Conservation (phyloP, 2,797 vertebrate species). For the Oreochromis mossambicus region DNA sequence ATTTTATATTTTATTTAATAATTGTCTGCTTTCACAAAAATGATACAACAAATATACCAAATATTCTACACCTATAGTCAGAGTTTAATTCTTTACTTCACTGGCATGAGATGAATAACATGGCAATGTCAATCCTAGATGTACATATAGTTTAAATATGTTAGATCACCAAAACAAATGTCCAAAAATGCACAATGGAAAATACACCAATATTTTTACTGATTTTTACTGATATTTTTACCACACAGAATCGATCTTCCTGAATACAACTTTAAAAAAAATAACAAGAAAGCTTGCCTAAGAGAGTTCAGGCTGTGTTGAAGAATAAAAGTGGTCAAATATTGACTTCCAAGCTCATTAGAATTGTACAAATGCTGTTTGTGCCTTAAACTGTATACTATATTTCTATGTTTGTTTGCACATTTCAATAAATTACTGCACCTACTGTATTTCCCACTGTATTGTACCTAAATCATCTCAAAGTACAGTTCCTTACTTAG, state of each 20-base stretch:
- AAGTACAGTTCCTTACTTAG: not conserved
- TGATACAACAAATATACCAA: not conserved
- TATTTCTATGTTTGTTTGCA: not conserved
- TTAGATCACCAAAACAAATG: not conserved
- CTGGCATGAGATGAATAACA: not conserved
- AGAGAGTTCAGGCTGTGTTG: not conserved
- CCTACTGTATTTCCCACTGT: not conserved
- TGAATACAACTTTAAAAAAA: not conserved
- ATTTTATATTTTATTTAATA: not conserved
- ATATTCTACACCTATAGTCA: not conserved
- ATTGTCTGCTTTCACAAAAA: not conserved
- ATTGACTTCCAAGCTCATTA: not conserved
- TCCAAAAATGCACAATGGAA: not conserved
- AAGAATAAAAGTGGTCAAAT: not conserved
- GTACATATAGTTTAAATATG: not conserved
- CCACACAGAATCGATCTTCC: not conserved
- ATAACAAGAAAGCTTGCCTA: not conserved
- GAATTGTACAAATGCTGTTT: not conserved
- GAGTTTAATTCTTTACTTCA: not conserved
- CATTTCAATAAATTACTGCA: not conserved
- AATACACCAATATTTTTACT: not conserved
- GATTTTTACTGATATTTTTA: not conserved
- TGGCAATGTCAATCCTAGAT: not conserved
- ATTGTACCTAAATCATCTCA: not conserved
- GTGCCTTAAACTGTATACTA: not conserved